Evolutionary conservation across 2,888 invertebrate species (phyloP), one percentile per base, ranked within the genome.

Genomic region (Drosophila subsilvestris): DNA sequence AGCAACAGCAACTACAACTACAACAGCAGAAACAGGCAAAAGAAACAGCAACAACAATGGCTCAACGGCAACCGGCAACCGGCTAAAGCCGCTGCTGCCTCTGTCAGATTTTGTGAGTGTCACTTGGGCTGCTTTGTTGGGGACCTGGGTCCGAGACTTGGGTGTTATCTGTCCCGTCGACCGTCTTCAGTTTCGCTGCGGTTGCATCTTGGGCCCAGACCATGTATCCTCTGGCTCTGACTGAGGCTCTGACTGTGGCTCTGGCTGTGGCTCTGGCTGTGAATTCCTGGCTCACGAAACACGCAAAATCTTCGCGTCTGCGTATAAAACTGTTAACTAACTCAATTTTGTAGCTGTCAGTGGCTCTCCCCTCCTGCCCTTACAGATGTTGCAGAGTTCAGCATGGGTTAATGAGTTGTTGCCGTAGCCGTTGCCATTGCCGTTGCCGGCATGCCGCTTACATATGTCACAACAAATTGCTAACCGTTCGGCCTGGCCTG

Each of bases 271-370:
- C 17, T 29, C 25, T 61, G 57, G 47, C 51, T 66, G 45, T 37
- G 80, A 78, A 79, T 79, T 79, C 79, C 79, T 56, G 56, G 71
- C 57, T 22, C 49, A 27, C 60, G 63, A 82, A 84, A 86, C 88
- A 86, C 85, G 85, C 88, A 65, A 90, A 90, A 90, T 88, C 84
- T 88, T 86, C 89, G 88, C 89, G 85, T 81, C 88, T 86, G 89
- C 90, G 89, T 90, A 91, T 91, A 91, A 91, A 91, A 91, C 91
- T 91, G 91, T 91, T 91, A 91, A 91, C 91, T 91, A 91, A 91
- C 91, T 91, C 91, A 91, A 91, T 91, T 91, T 91, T 90, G 91
- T 90, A 89, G 91, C 91, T 91, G 91, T 91, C 91, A 91, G 86
- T 88, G 87, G 79, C 76, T 71, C 65, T 47, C 48, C 57, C 42